phyloP scores from a whole-genome alignment of 2,888 invertebrate genomes.

The Ophioninae sp. region DNA sequence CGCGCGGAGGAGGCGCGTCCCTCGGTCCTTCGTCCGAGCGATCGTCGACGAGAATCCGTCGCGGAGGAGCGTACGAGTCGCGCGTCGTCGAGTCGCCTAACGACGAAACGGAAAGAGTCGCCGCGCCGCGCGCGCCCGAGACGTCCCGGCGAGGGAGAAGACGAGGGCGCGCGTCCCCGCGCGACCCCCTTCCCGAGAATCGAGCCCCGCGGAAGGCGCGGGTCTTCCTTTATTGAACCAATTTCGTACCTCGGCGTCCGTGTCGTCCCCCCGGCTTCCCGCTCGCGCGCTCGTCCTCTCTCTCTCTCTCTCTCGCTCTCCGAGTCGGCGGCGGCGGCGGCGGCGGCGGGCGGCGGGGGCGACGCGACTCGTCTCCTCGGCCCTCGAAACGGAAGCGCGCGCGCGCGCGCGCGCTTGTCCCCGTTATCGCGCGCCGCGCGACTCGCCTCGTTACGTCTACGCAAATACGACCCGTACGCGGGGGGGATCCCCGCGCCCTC shows the following conservation, averaged over 20 bases:
- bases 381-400: constrained; percentile 11
- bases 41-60: no score
- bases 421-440: constrained; percentile 64
- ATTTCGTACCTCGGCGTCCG: constrained; percentile 74
- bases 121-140: constrained; percentile 32
- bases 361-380: constrained; percentile 27
- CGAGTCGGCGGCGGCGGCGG: constrained; percentile 27
- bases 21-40: no score
- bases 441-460: constrained; percentile 76
- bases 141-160: constrained; percentile 28
- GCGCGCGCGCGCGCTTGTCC: constrained; percentile 1
- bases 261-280: constrained; percentile 55
- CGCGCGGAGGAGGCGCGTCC: constrained; percentile 18
- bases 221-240: constrained; percentile 78
- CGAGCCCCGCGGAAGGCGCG: constrained; percentile 72
- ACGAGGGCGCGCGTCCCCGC: constrained; percentile 29
- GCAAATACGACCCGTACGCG: constrained; percentile 75
- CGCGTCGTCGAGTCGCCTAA: background rate
- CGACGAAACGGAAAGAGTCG: constrained; percentile 36
- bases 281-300: no score
- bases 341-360: constrained; percentile 4
- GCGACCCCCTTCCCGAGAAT: constrained; percentile 54
- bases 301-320: constrained; percentile 52
- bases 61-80: no score
- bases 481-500: constrained; percentile 63